phyloP scores from a whole-genome alignment of 1,140 invertebrate species.

The Brachionus calyciflorus region DNA sequence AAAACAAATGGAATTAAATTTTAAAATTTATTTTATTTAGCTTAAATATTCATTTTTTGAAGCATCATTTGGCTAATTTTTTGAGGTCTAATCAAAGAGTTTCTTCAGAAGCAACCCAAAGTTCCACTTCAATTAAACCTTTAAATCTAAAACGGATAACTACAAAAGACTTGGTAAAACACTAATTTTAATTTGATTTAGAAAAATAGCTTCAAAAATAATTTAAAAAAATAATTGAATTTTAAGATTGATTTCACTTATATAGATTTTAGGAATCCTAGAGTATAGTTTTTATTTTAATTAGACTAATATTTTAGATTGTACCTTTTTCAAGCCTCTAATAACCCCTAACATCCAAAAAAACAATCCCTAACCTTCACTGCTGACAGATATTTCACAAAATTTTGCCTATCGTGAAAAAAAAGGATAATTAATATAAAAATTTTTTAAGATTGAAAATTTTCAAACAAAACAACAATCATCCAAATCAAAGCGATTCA shows the following conservation, averaged over 20 bases:
- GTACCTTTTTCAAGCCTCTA: too few relatives aligned
- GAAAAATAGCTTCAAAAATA: too few relatives aligned
- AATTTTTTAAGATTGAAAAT: constrained; percentile 18
- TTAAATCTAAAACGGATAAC: constrained; percentile 19
- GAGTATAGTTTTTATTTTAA: constrained; percentile 32
- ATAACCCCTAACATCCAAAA: too few relatives aligned
- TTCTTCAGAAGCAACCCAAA: neutral
- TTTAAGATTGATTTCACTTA: constrained; percentile 24
- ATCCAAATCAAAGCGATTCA: constrained; percentile 32
- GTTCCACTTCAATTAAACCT: neutral
- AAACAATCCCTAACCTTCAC: neutral
- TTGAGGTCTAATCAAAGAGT: constrained; percentile 14
- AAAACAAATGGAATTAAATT: neutral
- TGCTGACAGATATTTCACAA: neutral
- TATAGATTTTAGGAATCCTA: constrained; percentile 20
- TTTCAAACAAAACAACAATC: neutral
- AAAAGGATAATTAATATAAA: neutral
- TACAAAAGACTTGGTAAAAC: constrained; percentile 41
- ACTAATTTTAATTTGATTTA: too few relatives aligned
- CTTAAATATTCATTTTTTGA: constrained; percentile 34
- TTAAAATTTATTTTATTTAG: neutral
- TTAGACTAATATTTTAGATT: too few relatives aligned
- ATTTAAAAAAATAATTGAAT: neutral
- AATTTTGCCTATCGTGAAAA: neutral
- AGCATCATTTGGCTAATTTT: constrained; percentile 18